Conservation (phyloP, 2,888 invertebrate genomes). For the Osmoderma eremita region DNA sequence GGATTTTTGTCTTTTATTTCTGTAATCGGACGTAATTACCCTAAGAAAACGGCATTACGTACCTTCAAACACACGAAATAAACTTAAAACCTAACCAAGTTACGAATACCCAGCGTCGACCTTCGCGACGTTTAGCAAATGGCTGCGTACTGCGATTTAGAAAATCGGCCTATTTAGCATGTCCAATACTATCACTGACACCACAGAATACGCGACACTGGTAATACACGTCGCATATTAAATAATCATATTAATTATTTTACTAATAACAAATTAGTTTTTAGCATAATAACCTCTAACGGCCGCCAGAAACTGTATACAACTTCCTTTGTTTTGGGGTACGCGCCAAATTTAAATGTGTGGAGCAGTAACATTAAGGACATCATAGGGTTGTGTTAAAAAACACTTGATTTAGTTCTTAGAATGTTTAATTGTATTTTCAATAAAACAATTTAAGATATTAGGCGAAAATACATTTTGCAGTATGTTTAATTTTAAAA, state of each 20-base stretch:
- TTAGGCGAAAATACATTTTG: no score
- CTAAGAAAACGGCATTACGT: conserved; percentile 51
- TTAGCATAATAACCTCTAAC: conserved; percentile 58
- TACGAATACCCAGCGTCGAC: conserved; percentile 61
- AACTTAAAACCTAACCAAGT: conserved; percentile 64
- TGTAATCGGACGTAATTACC: not conserved
- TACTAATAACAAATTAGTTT: conserved; percentile 30
- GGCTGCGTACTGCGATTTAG: conserved; percentile 48
- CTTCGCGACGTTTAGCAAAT: conserved; percentile 54
- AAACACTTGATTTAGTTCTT: no score
- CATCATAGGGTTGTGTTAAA: not conserved
- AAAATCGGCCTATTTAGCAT: conserved; percentile 28
- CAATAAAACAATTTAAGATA: no score
- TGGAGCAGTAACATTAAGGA: conserved; percentile 7
- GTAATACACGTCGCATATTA: conserved; percentile 14
- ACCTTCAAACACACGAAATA: conserved; percentile 56
- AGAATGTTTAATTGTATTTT: no score
- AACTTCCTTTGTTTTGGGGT: conserved; percentile 48
- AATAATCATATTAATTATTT: conserved; percentile 10
- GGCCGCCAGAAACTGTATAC: conserved; percentile 57
- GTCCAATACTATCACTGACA: not conserved
- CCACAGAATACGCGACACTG: not conserved
- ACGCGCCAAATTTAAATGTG: conserved; percentile 47
- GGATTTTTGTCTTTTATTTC: not conserved
- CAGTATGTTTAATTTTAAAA: no score